These are phyloP conservation scores for Auanema freiburgensis DNA, from an alignment of 2,888 invertebrate species.

Conservation along the genomic window DNA sequence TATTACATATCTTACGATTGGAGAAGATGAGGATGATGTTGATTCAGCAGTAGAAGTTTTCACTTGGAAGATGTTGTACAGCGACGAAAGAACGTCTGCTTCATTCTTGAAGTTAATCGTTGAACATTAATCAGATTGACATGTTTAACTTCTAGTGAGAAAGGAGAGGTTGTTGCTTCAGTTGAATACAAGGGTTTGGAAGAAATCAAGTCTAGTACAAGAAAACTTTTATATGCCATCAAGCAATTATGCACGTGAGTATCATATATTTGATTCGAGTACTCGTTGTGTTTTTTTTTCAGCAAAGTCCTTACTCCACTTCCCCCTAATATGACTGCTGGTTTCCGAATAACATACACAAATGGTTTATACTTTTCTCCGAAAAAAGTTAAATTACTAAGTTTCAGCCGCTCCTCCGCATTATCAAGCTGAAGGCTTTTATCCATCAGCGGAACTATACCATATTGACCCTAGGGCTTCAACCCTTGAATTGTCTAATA, in stretches of 20 bases:
- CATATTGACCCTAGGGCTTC: slow-evolving; percentile 6
- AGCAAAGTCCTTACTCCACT: slow-evolving; percentile 15
- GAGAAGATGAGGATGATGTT: slow-evolving; percentile 6
- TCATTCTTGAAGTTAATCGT: not conserved
- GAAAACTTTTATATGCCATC: slow-evolving; percentile 11
- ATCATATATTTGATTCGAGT: too few relatives aligned
- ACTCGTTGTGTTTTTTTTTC: too few relatives aligned
- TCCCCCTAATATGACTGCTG: slow-evolving; percentile 11
- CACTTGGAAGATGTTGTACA: slow-evolving; percentile 18
- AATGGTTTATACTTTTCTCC: too few relatives aligned
- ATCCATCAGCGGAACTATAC: slow-evolving; percentile 3
- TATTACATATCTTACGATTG: too few relatives aligned
- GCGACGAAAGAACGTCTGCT: slow-evolving; percentile 3
- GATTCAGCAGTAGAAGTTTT: slow-evolving; percentile 27
- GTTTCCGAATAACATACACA: slow-evolving; percentile 19
- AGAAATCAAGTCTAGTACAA: slow-evolving; percentile 10
- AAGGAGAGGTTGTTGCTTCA: not conserved
- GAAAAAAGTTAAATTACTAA: too few relatives aligned
- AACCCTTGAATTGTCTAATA: not conserved
- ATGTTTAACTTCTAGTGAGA: slow-evolving; percentile 13
- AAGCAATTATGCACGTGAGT: slow-evolving; percentile 12
- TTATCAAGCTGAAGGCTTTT: slow-evolving; percentile 11
- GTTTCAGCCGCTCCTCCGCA: not conserved
- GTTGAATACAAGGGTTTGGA: slow-evolving; percentile 18
- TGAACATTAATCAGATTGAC: too few relatives aligned